Base-by-base conservation (phyloP, 2,797 vertebrate species). In the Selene dorsalis region DNA sequence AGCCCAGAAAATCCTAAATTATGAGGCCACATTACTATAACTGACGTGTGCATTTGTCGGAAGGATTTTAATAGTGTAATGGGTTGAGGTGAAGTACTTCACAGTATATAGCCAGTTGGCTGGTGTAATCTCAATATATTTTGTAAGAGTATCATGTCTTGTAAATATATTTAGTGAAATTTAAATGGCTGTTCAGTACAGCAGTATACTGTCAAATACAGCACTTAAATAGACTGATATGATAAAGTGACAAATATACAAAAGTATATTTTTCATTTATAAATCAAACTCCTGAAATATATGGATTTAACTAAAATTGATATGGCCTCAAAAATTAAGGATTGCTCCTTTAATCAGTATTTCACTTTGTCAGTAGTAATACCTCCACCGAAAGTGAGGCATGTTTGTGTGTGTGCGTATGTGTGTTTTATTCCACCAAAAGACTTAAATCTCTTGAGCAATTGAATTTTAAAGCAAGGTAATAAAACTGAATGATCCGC, bases 401-500 rank as follows among this genome's bases (percentile, higher is more conserved):
- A 41, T 66, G 45, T 35, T 35, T 35, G 32, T 35, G 32, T 35
- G 30, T 77, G 18, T 74, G 45, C 71, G 24, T 69, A 65, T 75
- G 52, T 79, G 62, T 45, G 24, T 67, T 82, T 82, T 72, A 80
- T 82, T 86, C 66, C 50, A 68, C 65, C 43, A 70, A 84, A 85
- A 79, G 57, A 82, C 82, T 77, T 75, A 73, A 88, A 84, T 91
- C 83, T 79, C 69, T 57, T 26, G 83, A 82, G 87, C 71, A 72
- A 84, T 71, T 87, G 80, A 84, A 88, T 91, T 90, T 87, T 91
- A 89, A 91, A 84, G 77, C 80, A 86, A 83, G 79, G 68, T 73
- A 89, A 85, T 92, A 85, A 89, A 92, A 87, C 72, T 67, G 83
- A 89, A 88, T 88, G 85, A 91, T 90, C 84, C 52, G 55, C 86